Base-by-base conservation (phyloP, 2,797 vertebrate genomes). In the Vireo griseus region DNA sequence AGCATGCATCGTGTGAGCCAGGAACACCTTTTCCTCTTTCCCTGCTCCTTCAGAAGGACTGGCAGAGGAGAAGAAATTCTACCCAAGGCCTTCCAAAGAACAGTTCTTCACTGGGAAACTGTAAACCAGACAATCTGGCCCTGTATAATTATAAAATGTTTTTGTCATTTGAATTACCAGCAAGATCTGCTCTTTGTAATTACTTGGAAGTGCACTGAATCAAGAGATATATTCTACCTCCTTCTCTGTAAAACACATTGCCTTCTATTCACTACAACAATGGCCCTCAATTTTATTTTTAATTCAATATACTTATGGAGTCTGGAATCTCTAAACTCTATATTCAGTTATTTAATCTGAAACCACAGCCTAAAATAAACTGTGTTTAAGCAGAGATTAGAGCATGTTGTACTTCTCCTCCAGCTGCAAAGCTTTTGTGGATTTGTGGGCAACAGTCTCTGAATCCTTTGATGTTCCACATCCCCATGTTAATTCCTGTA, bases 361-460 rank as follows among this genome's bases (percentile, higher is more conserved):
- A 95, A 74, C 16, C 24, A 74, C 40, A 62, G 44, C 26, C 84
- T 73, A 51, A 73, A 93, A 12, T 25, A 90, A 92, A 52, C 13
- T 1, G 2, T 35, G 14, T 50, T 88, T 69, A 59, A 75, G 26
- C 26, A 50, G 28, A 77, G 17, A 65, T 72, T 20, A 78, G 58
- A 50, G 63, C 17, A 29, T 35, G 22, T 37, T 65, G 11, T 58
- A 45, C 47, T 72, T 61, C 26, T 84, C 11, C 26, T 88, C 39
- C 29, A 44, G 26, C 54, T 69, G 33, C 16, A 75, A 82, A 88
- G 39, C 11, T 21, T 1, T 21, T 33, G 40, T 69, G 40, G 52
- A 73, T 35, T 47, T 61, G 78, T n/a, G 13, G 42, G 12, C 42
- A 78, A 44, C 25, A 78, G 45, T 9, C 5, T 83, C 79, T 10